Conservation (phyloP, 2,888 invertebrate genomes). For the Drosophila diplacantha region DNA sequence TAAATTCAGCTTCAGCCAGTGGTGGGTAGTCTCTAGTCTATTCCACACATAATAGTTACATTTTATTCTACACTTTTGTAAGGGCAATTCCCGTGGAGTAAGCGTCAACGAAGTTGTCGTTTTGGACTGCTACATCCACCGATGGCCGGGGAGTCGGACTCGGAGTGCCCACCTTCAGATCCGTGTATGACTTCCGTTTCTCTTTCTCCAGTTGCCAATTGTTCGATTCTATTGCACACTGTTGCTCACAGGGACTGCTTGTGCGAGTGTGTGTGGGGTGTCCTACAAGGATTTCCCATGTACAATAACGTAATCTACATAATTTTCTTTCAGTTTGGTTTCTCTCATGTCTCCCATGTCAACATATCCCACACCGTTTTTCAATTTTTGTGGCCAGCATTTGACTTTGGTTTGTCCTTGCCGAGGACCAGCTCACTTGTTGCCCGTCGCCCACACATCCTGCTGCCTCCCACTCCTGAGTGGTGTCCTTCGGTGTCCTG, state of each 20-base stretch:
- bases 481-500: conserved; percentile 3
- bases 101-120: conserved; percentile 71
- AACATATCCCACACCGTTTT: conserved; percentile 65
- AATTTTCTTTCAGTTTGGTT: conserved; percentile 69
- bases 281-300: conserved; percentile 63
- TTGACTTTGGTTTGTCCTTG: conserved; percentile 48
- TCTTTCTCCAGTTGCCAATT: conserved; percentile 60
- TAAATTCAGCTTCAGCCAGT: too few species aligned
- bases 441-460: conserved; percentile 37
- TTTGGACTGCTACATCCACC: conserved; percentile 65
- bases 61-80: conserved; percentile 16
- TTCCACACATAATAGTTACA: too few species aligned
- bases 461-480: conserved; percentile 3
- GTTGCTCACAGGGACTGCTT: conserved; percentile 58
- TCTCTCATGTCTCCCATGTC: conserved; percentile 67
- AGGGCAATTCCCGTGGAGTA: conserved; percentile 54
- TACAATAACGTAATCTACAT: conserved; percentile 73
- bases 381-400: conserved; percentile 50
- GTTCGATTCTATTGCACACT: conserved; percentile 71
- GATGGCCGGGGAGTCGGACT: conserved; percentile 11
- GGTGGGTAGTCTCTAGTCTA: conserved; percentile 10
- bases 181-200: conserved; percentile 34
- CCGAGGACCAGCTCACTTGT: conserved; percentile 52
- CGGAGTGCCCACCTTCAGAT: conserved; percentile 14
- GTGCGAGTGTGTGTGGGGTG: conserved; percentile 23